These are phyloP conservation scores for Sepiola atlantica DNA, from an alignment of 2,888 invertebrate species.

Conservation along the genomic window DNA sequence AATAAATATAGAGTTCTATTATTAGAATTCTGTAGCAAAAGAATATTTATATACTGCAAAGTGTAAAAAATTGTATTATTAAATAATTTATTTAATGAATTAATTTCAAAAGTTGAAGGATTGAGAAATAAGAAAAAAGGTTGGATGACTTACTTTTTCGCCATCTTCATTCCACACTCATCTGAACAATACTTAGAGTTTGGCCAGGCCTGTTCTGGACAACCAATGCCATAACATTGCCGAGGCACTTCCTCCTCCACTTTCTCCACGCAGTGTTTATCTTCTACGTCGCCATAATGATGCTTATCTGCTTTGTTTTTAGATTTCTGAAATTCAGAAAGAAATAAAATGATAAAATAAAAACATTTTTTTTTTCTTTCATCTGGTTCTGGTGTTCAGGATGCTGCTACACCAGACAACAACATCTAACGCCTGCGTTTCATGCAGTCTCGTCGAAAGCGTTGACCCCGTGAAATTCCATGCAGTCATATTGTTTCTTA, in stretches of 20 bases:
- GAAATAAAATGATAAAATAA: neutral
- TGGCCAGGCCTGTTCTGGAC: constrained; percentile 84
- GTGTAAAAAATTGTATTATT: too few species aligned
- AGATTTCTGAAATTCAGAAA: neutral
- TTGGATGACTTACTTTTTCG: constrained; percentile 74
- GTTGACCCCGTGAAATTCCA: too few species aligned
- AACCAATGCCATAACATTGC: constrained; percentile 95
- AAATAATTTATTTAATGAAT: neutral
- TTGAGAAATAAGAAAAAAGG: neutral
- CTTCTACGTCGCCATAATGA: constrained; percentile 54
- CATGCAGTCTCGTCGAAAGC: too few species aligned
- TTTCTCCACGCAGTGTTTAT: constrained; percentile 48
- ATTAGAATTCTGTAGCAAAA: neutral
- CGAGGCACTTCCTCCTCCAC: constrained; percentile 72
- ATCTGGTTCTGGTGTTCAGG: too few species aligned
- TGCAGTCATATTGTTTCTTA: too few species aligned
- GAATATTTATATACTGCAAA: neutral
- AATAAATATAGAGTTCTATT: neutral
- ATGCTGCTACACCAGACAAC: too few species aligned
- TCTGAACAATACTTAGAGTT: constrained; percentile 95
- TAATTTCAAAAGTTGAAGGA: neutral
- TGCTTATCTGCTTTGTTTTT: constrained; percentile 54
- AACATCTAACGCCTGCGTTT: too few species aligned
- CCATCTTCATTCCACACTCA: constrained; percentile 91
- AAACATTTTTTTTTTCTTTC: too few species aligned